Evolutionary conservation across 2,888 invertebrate species (phyloP).

Genomic region (Pachymerium ferrugineum): DNA sequence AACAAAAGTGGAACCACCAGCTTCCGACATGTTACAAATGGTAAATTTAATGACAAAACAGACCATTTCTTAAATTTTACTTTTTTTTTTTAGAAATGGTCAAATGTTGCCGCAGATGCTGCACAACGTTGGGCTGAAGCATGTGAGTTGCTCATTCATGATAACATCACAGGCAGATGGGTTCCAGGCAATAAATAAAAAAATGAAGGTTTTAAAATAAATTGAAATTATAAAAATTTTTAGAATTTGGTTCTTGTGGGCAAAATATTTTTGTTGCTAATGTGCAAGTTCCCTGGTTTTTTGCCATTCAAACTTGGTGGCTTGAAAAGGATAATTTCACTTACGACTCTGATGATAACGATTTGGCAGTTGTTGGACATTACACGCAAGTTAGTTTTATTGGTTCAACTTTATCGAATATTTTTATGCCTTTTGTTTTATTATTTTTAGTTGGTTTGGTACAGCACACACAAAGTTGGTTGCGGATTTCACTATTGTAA

Average conservation of each 20-base stretch:
- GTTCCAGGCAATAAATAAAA: conserved; percentile 48
- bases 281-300: conserved; percentile 73
- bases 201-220: neutral
- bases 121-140: conserved; percentile 70
- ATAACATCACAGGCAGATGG: conserved; percentile 60
- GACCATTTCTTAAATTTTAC: conserved; percentile 22
- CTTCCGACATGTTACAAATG: conserved; percentile 76
- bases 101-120: conserved; percentile 61
- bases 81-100: conserved; percentile 60
- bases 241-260: conserved; percentile 64
- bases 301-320: conserved; percentile 72
- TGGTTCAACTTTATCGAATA: neutral
- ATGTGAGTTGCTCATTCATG: conserved; percentile 65
- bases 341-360: conserved; percentile 57
- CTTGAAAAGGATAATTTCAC: conserved; percentile 67
- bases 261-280: conserved; percentile 78
- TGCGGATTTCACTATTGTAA: conserved; percentile 66
- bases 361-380: conserved; percentile 63
- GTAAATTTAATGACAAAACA: conserved; percentile 48
- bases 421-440: neutral
- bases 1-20: conserved; percentile 64
- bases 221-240: conserved; percentile 19
- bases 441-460: conserved; percentile 67
- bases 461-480: conserved; percentile 67
- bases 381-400: conserved; percentile 61